Evolutionary conservation across 1,140 invertebrate species (phyloP), one percentile per base, ranked within the genome.

Genomic region (Zaprionus vittiger): DNA sequence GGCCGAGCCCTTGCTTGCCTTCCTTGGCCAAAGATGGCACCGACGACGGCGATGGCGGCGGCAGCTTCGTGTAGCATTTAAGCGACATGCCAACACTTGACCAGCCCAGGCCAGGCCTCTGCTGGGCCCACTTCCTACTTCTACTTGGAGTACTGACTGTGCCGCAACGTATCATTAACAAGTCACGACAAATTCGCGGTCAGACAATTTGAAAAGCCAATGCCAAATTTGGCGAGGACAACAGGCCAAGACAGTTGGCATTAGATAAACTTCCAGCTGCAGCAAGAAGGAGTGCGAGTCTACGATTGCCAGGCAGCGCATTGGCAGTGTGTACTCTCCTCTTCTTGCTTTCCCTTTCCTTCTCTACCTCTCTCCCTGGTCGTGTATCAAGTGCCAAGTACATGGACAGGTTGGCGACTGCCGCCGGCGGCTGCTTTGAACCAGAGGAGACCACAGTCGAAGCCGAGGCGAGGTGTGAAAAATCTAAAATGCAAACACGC

Each of bases 401-500:
- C 79, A 74, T 70, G 77, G 79, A 85, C 84, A 90, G 73, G 81
- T 85, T 85, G 79, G 73, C 63, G 52, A 61, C 78, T 80, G 80
- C 85, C 73, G 81, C 38, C 73, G 83, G 86, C 85, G 85, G 85
- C 74, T 49, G 79, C 86, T 89, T 90, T 90, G 86, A 90, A 90
- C 79, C 44, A 28, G 20, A 60, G 57, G 57, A 70, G 85, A 89
- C 85, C 79, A 82, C 85, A 85, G 72, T 66, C 72, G 38, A n/a
- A 59, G 49, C 49, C 34, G 56, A 55, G 34, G 73, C 70, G 59
- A 85, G 85, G 85, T 90, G 85, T 90, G 85, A 90, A 90, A 90
- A 90, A 90, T 90, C 85, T 90, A 90, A 90, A 90, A 90, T 90
- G 85, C 85, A 90, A 90, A 90, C 85, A 90, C 66, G 79, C 79